A percentile compares a stretch with the other conserved stretches of the same genome.
Conservation (phyloP, 2,797 vertebrate genomes). For the Megalops cyprinoides region DNA sequence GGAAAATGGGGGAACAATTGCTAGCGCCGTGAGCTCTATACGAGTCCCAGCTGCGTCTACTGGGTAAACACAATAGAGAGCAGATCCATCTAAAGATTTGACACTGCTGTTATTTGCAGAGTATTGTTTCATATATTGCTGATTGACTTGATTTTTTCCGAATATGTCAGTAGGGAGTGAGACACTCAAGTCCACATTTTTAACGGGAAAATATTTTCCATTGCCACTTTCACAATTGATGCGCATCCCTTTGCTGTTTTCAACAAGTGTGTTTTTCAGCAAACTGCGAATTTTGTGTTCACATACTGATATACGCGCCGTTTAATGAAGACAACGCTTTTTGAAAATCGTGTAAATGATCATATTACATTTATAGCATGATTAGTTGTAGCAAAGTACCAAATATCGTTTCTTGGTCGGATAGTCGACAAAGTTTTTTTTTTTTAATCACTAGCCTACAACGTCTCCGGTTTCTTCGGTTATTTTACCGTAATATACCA, state of each 20-base stretch:
- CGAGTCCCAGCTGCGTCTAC: slow-evolving; percentile 53
- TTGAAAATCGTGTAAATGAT: neutral
- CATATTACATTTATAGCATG: neutral
- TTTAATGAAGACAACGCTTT: neutral
- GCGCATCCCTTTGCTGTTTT: neutral
- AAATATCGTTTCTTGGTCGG: neutral
- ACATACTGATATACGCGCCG: neutral
- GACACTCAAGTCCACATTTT: neutral
- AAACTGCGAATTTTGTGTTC: neutral
- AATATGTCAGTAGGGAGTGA: neutral
- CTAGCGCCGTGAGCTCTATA: slow-evolving; percentile 43
- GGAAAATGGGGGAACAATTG: slow-evolving; percentile 54
- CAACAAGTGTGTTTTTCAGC: neutral
- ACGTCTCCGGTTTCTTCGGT: no score
- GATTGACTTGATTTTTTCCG: slow-evolving; percentile 9
- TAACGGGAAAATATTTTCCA: neutral
- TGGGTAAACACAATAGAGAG: slow-evolving; percentile 41
- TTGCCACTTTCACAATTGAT: neutral
- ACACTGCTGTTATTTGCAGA: slow-evolving; percentile 46
- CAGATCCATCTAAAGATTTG: slow-evolving; percentile 43
- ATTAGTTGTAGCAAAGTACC: neutral
- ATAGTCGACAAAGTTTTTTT: neutral
- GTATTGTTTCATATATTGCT: slow-evolving; percentile 51
- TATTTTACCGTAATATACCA: neutral
- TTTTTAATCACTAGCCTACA: neutral